Conservation (phyloP, 2,113 vertebrate species). For the Rostratula benghalensis region DNA sequence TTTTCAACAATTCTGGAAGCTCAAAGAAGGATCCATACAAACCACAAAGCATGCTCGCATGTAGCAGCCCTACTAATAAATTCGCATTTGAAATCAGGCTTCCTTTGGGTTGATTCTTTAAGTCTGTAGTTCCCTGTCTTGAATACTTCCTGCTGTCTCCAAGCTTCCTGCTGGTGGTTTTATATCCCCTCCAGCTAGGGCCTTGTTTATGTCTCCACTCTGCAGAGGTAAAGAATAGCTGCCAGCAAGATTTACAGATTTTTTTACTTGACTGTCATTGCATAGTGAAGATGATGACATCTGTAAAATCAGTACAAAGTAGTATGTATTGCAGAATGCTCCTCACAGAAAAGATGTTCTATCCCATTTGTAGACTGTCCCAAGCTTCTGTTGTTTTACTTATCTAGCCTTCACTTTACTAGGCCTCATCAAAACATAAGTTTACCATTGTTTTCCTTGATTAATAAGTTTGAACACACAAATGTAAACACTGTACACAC, state of each 20-base stretch:
- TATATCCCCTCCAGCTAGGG: neutral
- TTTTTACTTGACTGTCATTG: constrained; percentile 2
- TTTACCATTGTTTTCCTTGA: neutral
- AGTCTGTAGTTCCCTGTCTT: neutral
- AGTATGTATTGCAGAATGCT: neutral
- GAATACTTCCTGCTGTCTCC: neutral
- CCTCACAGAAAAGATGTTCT: neutral
- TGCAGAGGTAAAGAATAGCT: neutral
- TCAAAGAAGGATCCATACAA: neutral
- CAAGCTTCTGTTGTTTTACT: neutral
- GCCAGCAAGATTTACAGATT: neutral
- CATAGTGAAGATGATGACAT: neutral
- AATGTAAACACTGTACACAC: neutral
- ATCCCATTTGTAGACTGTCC: neutral
- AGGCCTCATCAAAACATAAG: neutral
- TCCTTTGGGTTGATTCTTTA: neutral
- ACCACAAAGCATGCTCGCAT: neutral
- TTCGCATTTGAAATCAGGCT: neutral
- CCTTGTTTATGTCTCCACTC: neutral
- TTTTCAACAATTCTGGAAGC: neutral
- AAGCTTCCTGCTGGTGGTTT: neutral
- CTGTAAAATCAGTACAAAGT: neutral
- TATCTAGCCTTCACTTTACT: neutral
- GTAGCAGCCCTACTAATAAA: neutral
- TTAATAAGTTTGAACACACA: neutral